phyloP scores from a whole-genome alignment of 1,140 invertebrate genomes.

The Aphelenchoides besseyi region DNA sequence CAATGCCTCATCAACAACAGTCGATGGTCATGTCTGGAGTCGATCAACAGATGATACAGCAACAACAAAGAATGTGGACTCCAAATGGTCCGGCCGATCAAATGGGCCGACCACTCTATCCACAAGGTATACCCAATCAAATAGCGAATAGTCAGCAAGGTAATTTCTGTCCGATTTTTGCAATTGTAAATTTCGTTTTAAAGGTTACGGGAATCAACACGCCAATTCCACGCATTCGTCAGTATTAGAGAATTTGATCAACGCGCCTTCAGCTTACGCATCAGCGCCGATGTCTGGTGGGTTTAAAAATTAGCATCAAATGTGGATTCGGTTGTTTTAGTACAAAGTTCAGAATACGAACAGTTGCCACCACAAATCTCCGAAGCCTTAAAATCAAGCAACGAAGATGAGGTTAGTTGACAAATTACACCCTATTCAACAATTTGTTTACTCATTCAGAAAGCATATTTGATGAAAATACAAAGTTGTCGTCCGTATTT shows the following conservation, averaged over 20 bases:
- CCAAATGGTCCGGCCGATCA: constrained; percentile 18
- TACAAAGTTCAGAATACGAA: constrained; percentile 17
- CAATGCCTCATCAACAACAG: neutral
- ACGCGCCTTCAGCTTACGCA: constrained; percentile 5
- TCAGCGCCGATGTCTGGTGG: constrained; percentile 6
- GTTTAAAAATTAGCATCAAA: neutral
- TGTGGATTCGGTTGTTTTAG: neutral
- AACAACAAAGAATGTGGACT: constrained; percentile 23
- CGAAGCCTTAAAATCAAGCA: constrained; percentile 22
- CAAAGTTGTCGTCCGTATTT: constrained; percentile 32
- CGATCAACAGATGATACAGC: constrained; percentile 22
- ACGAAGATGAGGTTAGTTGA: constrained; percentile 27
- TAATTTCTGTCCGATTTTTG: neutral
- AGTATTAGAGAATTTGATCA: constrained; percentile 19
- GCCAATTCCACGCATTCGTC: neutral
- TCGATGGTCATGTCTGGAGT: constrained; percentile 4
- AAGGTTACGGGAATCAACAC: neutral
- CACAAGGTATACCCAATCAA: neutral
- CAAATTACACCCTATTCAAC: neutral
- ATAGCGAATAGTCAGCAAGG: constrained; percentile 11
- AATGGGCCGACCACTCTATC: constrained; percentile 14
- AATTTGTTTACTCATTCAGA: constrained; percentile 13
- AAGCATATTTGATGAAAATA: constrained; percentile 42
- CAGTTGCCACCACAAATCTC: constrained; percentile 40
- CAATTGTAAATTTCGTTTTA: neutral